Evolutionary conservation across 2,797 vertebrate genomes (phyloP).

Genomic region (Perodicticus potto): DNA sequence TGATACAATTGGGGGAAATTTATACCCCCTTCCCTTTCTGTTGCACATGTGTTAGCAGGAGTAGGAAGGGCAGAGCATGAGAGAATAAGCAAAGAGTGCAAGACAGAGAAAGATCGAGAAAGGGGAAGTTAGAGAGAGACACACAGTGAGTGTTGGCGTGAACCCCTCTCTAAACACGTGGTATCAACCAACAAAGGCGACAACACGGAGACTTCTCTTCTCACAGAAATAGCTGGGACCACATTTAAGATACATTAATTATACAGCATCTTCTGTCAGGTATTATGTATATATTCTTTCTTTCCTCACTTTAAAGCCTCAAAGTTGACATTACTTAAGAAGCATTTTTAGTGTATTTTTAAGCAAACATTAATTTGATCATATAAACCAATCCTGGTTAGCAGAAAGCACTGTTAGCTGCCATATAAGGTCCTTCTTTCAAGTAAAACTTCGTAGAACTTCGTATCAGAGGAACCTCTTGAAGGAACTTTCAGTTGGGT

Average conservation of each 20-base stretch:
- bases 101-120: not conserved
- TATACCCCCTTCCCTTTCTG: conserved; percentile 78
- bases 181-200: conserved; percentile 72
- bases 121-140: not conserved
- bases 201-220: conserved; percentile 66
- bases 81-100: not conserved
- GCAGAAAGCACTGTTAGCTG: conserved; percentile 78
- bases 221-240: conserved; percentile 68
- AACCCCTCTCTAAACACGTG: conserved; percentile 72
- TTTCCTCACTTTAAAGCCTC: conserved; percentile 73
- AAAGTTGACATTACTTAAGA: conserved; percentile 77
- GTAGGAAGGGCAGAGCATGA: not conserved
- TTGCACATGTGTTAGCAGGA: conserved; percentile 56
- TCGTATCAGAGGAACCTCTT: conserved; percentile 57
- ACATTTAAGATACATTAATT: conserved; percentile 78
- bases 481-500: conserved; percentile 37
- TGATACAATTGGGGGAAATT: conserved; percentile 77
- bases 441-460: conserved; percentile 66
- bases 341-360: conserved; percentile 85
- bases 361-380: conserved; percentile 77
- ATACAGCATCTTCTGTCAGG: conserved; percentile 75
- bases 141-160: not conserved
- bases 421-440: conserved; percentile 76
- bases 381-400: conserved; percentile 60
- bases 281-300: conserved; percentile 45